These are phyloP conservation scores for Sciurus niger DNA, from an alignment of 2,113 vertebrate genomes.

Conservation along the genomic window DNA sequence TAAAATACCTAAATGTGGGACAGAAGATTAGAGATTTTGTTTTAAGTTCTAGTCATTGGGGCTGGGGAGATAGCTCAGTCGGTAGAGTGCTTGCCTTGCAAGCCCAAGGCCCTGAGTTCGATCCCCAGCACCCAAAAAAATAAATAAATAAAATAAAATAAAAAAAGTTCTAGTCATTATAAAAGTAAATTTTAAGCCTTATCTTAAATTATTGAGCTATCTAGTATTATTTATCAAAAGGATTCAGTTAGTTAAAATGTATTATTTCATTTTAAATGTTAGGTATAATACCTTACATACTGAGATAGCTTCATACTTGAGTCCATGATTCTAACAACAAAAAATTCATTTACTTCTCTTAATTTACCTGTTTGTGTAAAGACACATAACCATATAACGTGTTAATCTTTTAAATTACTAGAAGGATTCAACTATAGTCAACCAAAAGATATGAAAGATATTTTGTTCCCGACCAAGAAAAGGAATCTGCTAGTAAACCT, in stretches of 20 bases:
- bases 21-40: not conserved
- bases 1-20: not conserved
- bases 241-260: constrained; percentile 37
- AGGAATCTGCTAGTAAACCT: not conserved
- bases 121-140: too few relatives aligned
- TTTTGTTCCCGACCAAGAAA: constrained; percentile 52
- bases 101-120: too few relatives aligned
- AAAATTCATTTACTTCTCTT: constrained; percentile 49
- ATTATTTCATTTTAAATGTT: constrained; percentile 19
- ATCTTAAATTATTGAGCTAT: constrained; percentile 49
- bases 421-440: not conserved
- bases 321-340: constrained; percentile 29
- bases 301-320: not conserved
- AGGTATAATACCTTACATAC: not conserved
- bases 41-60: not conserved
- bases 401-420: constrained; percentile 33
- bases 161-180: not conserved
- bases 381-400: not conserved
- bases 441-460: constrained; percentile 25
- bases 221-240: constrained; percentile 40
- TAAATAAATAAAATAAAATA: too few relatives aligned
- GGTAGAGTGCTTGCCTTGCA: too few relatives aligned
- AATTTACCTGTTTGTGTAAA: constrained; percentile 45
- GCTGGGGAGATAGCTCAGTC: too few relatives aligned
- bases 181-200: constrained; percentile 47